phyloP scores from a whole-genome alignment of 1,140 invertebrate species.

The Acromyrmex heyeri region DNA sequence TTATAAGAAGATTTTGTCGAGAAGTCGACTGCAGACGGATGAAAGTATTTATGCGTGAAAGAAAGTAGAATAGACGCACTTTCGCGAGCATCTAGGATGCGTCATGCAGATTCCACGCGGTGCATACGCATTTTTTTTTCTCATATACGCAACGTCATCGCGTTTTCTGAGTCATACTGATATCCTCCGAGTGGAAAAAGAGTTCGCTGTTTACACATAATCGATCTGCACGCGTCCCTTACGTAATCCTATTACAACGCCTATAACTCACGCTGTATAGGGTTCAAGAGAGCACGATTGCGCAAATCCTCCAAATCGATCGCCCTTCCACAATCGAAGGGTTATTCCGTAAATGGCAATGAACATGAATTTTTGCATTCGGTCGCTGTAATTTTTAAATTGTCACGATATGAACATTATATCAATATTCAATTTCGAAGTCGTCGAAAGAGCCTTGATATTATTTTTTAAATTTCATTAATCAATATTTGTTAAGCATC shows the following conservation, averaged over 20 bases:
- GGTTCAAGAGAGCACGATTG: slow-evolving; percentile 24
- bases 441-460: background rate
- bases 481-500: background rate
- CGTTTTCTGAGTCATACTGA: slow-evolving; percentile 45
- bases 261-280: slow-evolving; percentile 24
- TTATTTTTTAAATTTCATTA: background rate
- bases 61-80: background rate
- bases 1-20: background rate
- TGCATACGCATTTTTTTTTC: slow-evolving; percentile 17
- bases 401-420: background rate
- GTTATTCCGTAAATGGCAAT: background rate
- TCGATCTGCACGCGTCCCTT: slow-evolving; percentile 52
- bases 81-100: background rate
- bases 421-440: background rate
- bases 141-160: background rate
- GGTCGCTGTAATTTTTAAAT: background rate
- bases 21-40: background rate
- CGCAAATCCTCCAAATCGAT: slow-evolving; percentile 17
- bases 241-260: slow-evolving; percentile 49
- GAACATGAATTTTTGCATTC: background rate
- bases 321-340: background rate
- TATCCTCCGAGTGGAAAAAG: slow-evolving; percentile 39
- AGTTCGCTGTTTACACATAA: slow-evolving; percentile 45
- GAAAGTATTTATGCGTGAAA: background rate
- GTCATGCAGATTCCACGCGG: slow-evolving; percentile 26